Base-by-base conservation (phyloP, 2,797 vertebrate species). In the Phylloscopus collybita region DNA sequence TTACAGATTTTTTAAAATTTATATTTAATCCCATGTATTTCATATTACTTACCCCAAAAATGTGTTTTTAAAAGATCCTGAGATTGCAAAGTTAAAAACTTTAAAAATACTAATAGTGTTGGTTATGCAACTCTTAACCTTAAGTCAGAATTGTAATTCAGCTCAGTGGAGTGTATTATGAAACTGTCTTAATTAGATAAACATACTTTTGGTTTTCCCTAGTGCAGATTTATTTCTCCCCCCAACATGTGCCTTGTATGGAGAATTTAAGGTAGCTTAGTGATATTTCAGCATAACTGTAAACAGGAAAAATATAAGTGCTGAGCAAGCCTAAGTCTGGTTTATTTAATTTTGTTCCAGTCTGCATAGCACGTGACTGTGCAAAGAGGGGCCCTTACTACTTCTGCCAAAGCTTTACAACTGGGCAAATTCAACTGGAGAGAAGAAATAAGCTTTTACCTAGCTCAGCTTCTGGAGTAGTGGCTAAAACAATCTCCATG, bases 141-240 rank as follows among this genome's bases (percentile, higher is more conserved):
- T 76, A 91, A 83, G 87, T 91, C 60, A 70, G 36, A 80, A 82
- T 89, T 51, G 5, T 73, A 92, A 91, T 83, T 80, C 45, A 89
- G 38, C 64, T 70, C 45, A 83, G 57, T 70, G 72, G 44, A 79
- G 57, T 74, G 5, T 47, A 38, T 69, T 92, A 61, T 87, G 72
- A 88, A 91, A 75, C 30, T 71, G 29, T 32, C 49, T 80, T 80
- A 86, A 88, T 90, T 83, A 54, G 26, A 57, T 88, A 78, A 87
- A 70, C 23, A 36, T 20, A 32, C 40, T 38, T 26, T 53, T 45
- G 53, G 23, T 71, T 92, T 93, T 89, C 53, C 50, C 64, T 32
- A 53, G 53, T 61, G 59, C 44, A 60, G 61, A 73, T 6, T 21
- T 84, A 47, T 64, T 90, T 85, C 30, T 53, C 17, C 18, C 16